Conservation (phyloP, 2,888 invertebrate genomes). For the Pogonocherus hispidulus region DNA sequence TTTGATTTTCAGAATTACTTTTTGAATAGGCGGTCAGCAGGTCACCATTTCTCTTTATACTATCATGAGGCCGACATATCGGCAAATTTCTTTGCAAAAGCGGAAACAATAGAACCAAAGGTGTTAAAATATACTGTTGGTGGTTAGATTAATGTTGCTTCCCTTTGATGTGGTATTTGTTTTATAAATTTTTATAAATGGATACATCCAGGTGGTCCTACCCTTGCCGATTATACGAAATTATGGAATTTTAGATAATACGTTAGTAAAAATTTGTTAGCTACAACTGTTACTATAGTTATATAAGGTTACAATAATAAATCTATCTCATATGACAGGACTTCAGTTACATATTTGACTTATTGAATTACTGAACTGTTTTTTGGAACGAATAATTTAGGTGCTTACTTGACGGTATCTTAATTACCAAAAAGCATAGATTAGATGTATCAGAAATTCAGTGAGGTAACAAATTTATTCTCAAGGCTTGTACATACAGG, state of each 20-base stretch:
- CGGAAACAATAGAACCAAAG: conserved; percentile 2
- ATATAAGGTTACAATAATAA: too few relatives aligned
- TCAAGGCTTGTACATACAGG: too few relatives aligned
- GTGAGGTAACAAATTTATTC: too few relatives aligned
- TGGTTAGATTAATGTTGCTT: conserved; percentile 9
- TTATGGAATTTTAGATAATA: neutral
- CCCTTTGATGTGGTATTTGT: conserved; percentile 22
- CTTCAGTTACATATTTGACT: too few relatives aligned
- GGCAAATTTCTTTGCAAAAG: conserved; percentile 13
- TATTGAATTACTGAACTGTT: too few relatives aligned
- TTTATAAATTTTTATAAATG: conserved; percentile 10
- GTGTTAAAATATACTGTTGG: conserved; percentile 6
- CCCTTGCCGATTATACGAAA: neutral
- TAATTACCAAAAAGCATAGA: too few relatives aligned
- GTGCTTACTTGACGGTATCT: too few relatives aligned
- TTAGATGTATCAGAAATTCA: too few relatives aligned
- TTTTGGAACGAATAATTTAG: too few relatives aligned
- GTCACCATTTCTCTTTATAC: conserved; percentile 31
- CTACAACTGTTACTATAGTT: too few relatives aligned
- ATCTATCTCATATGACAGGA: too few relatives aligned
- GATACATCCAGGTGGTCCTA: neutral
- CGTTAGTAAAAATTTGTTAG: too few relatives aligned
- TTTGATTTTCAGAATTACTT: conserved; percentile 38
- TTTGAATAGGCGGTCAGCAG: conserved; percentile 38
- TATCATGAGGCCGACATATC: conserved; percentile 2